Evolutionary conservation across 1,140 invertebrate genomes (phyloP), one percentile per base, ranked within the genome.

Genomic region (Uloborus diversus): DNA sequence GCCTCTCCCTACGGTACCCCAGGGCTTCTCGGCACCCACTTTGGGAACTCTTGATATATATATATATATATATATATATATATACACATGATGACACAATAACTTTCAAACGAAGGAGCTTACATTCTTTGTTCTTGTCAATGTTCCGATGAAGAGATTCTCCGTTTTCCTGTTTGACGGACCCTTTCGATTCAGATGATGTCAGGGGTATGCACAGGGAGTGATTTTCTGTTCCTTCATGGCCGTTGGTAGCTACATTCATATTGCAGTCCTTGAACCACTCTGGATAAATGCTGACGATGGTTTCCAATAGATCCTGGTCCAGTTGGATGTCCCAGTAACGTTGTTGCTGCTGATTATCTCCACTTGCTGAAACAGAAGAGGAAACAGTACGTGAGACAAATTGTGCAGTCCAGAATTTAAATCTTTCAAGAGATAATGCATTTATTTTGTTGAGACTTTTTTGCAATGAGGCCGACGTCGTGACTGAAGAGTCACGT

Each of bases 61-160:
- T n/a, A n/a, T n/a, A n/a, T n/a, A n/a, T n/a, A n/a, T n/a, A n/a
- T n/a, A n/a, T n/a, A n/a, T n/a, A n/a, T 33, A 23, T 62, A 9
- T 14, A 27, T 61, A 30, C 1, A 33, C 27, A 62, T 62, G 1
- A 32, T 14, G 23, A 4, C 20, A 1, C 23, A 11, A 57, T 35
- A n/a, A n/a, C n/a, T n/a, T n/a, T n/a, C n/a, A n/a, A n/a, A n/a
- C n/a, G n/a, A n/a, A n/a, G 13, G 27, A 83, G 92, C 93, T 96
- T 88, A 98, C 96, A 97, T 92, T 98, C 95, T 91, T 97, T 98
- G 87, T 98, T 97, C 86, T 95, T 96, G 87, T 96, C 95, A 92
- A 97, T 95, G 84, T 93, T 91, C 84, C 94, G 92, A 84, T 96
- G 94, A 81, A 97, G 89, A 9, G 96, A 96, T 79, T 71, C 68